phyloP scores from a whole-genome alignment of 2,797 vertebrate genomes.

The Urosaurus nigricauda region DNA sequence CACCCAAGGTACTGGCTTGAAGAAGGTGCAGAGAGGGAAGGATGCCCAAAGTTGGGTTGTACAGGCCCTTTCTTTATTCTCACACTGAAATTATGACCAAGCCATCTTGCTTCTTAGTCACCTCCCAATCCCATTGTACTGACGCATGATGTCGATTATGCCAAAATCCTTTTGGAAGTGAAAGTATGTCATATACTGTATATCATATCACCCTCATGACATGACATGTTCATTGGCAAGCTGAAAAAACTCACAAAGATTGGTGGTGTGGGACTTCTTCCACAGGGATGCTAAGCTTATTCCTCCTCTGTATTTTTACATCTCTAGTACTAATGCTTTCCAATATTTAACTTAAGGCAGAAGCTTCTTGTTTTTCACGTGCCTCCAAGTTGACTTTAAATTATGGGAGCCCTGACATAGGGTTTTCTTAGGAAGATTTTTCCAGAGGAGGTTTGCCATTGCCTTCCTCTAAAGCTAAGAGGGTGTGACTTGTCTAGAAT shows the following conservation, averaged over 20 bases:
- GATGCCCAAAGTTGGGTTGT: not conserved
- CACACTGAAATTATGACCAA: no score
- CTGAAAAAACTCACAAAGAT: not conserved
- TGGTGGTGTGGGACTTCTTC: not conserved
- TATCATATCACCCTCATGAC: not conserved
- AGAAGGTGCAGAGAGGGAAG: not conserved
- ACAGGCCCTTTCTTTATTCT: no score
- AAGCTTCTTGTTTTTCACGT: no score
- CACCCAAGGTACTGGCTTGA: not conserved
- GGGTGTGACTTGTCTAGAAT: no score
- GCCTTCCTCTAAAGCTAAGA: no score
- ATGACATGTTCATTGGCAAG: not conserved
- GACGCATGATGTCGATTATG: no score
- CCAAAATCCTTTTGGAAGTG: not conserved
- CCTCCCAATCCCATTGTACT: not conserved
- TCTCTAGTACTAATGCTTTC: not conserved
- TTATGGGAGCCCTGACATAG: no score
- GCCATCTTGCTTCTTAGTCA: not conserved
- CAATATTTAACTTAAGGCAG: no score
- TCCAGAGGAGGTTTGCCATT: no score
- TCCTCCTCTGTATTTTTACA: not conserved
- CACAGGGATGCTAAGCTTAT: not conserved
- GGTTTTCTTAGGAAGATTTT: no score
- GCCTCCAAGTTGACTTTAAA: no score
- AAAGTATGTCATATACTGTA: no score